Conservation (phyloP, 2,113 vertebrate genomes). For the Sakesphorus luctuosus region DNA sequence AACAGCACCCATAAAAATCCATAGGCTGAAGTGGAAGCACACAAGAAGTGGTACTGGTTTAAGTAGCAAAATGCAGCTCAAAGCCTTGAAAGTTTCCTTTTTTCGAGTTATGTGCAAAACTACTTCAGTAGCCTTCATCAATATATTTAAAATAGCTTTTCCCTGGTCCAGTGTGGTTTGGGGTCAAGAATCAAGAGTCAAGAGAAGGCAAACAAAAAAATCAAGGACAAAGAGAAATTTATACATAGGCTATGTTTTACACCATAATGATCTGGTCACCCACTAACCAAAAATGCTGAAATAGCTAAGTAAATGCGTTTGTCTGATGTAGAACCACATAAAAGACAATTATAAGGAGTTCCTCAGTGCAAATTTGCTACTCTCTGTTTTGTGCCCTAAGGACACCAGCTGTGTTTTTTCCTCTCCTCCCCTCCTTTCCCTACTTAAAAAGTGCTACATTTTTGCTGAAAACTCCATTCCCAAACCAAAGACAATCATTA, state of each 20-base stretch:
- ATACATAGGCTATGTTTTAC: not conserved
- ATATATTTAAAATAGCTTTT: not conserved
- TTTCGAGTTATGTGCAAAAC: not conserved
- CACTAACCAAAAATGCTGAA: conserved; percentile 39
- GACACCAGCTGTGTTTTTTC: not conserved
- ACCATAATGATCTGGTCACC: not conserved
- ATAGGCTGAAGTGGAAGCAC: not conserved
- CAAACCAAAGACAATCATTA: not conserved
- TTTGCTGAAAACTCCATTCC: not conserved
- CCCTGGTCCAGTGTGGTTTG: not conserved
- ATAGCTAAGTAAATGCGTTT: not conserved
- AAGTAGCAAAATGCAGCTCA: not conserved
- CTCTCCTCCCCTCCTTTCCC: not conserved
- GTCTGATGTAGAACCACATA: conserved; percentile 18
- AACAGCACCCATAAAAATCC: not conserved
- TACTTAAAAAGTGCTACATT: not conserved
- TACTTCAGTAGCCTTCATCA: not conserved
- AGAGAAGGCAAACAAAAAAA: too few species aligned
- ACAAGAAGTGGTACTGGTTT: accelerated
- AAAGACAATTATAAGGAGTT: not conserved
- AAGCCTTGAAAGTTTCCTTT: not conserved
- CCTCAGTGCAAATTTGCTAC: not conserved
- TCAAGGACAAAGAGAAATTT: conserved; percentile 14
- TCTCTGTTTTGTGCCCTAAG: not conserved
- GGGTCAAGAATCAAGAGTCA: not conserved